phyloP scores from a whole-genome alignment of 2,797 vertebrate species.

The Melanogrammus aeglefinus region DNA sequence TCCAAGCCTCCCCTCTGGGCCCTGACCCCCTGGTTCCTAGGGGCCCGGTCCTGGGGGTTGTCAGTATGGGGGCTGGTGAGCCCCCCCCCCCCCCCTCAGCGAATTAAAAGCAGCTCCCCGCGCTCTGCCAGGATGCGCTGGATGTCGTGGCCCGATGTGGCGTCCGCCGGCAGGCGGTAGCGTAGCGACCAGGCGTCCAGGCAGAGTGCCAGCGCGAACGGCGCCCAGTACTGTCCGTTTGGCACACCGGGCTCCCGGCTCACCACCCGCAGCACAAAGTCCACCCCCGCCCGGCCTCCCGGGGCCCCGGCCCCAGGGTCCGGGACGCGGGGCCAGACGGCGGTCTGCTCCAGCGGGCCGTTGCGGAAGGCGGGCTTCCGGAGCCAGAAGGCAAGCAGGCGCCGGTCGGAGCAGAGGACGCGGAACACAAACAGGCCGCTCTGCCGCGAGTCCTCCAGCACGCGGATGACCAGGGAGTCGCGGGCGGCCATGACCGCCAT shows the following conservation, averaged over 20 bases:
- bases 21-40: no score
- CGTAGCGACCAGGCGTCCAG: conserved; percentile 58
- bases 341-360: conserved; percentile 63
- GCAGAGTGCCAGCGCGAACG: conserved; percentile 64
- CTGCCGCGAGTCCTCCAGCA: conserved; percentile 60
- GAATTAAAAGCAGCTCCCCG: conserved; percentile 55
- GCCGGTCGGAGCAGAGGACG: conserved; percentile 52
- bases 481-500: conserved; percentile 37
- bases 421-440: conserved; percentile 58
- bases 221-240: conserved; percentile 70
- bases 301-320: not conserved
- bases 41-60: no score
- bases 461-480: conserved; percentile 57
- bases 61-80: not conserved
- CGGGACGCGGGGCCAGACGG: conserved; percentile 7
- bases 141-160: conserved; percentile 27
- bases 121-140: conserved; percentile 51
- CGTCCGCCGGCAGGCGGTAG: conserved; percentile 52
- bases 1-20: not conserved
- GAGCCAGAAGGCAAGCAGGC: conserved; percentile 63
- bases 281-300: conserved; percentile 12
- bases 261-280: conserved; percentile 59
- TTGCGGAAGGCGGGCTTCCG: conserved; percentile 61
- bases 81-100: conserved; percentile 27
- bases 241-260: conserved; percentile 47